A percentile compares a stretch with the other conserved stretches of the same genome.
phyloP scores from a whole-genome alignment of 2,797 vertebrate species.

The Falco cherrug region DNA sequence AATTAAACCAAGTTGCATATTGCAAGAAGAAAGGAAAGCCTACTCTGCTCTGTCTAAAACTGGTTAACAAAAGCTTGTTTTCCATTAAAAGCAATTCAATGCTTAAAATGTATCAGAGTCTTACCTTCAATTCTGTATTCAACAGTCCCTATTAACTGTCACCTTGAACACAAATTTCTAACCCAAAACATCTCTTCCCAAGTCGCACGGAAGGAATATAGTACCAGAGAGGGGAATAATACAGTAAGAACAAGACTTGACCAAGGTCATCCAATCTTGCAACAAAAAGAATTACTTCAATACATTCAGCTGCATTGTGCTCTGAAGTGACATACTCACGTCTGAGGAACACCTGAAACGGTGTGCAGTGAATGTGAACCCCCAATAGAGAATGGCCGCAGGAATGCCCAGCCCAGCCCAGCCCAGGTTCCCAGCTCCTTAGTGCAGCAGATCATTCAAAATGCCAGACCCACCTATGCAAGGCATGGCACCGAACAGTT shows the following conservation, averaged over 20 bases:
- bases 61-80: neutral
- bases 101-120: neutral
- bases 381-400: neutral
- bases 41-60: neutral
- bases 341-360: neutral
- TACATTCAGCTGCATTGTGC: neutral
- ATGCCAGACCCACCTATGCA: neutral
- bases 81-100: conserved; percentile 28
- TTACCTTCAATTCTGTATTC: conserved; percentile 1
- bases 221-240: conserved; percentile 53
- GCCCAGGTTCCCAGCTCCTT: neutral
- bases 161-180: conserved; percentile 37
- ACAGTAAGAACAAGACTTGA: conserved; percentile 43
- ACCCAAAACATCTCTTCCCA: conserved; percentile 27
- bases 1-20: neutral
- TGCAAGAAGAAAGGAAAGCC: conserved; percentile 7
- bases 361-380: neutral
- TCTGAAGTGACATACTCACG: neutral
- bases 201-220: neutral
- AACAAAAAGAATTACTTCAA: neutral
- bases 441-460: neutral
- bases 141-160: conserved; percentile 5
- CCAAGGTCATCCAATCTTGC: conserved; percentile 23
- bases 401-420: neutral
- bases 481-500: neutral